Evolutionary conservation across 2,113 vertebrate genomes (phyloP), one percentile per base, ranked within the genome.

Genomic region (Eubucco bourcierii): DNA sequence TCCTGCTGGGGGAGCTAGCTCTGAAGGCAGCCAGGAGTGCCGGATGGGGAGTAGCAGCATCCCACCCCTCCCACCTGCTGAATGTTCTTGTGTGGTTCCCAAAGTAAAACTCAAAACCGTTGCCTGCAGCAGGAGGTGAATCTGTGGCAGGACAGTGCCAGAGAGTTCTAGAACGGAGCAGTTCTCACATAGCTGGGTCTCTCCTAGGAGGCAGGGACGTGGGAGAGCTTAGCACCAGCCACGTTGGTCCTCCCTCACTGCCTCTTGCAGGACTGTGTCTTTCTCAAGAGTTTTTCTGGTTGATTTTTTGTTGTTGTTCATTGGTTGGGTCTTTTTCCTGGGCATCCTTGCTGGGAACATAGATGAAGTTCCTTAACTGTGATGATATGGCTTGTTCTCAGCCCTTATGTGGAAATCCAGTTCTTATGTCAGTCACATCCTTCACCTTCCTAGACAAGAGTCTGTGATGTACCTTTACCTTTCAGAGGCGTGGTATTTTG

Each of bases 1-100:
- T 77, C 78, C 81, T 79, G 80, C 86, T 80, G 78, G 67, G 76
- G 52, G 59, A 87, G 78, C 81, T 89, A 92, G 80, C 89, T 96
- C 52, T 10, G 24, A 63, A 72, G 58, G 52, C 87, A 83, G 77
- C 46, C 41, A 23, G 81, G 80, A 77, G 70, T 2, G 7, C 12
- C 1, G 73, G 85, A 58, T 37, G 84, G 64, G 60, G 91, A 94
- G 34, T 33, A 66, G 50, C 71, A 95, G 82, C 59, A 88, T 88
- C 95, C 37, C 80, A 28, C 8, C 15, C 87, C 80, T 90, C 92
- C 90, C 70, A 58, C 88, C 88, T 86, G 70, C 65, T 90, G 83
- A 75, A 90, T 12, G 2, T 39, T 70, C 53, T 70, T 88, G 27
- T 18, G 72, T 46, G 25, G 46, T 17, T 92, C 60, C 20, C 31